These are phyloP conservation scores for Cottus gobio DNA, from an alignment of 2,113 vertebrate species.

Conservation along the genomic window DNA sequence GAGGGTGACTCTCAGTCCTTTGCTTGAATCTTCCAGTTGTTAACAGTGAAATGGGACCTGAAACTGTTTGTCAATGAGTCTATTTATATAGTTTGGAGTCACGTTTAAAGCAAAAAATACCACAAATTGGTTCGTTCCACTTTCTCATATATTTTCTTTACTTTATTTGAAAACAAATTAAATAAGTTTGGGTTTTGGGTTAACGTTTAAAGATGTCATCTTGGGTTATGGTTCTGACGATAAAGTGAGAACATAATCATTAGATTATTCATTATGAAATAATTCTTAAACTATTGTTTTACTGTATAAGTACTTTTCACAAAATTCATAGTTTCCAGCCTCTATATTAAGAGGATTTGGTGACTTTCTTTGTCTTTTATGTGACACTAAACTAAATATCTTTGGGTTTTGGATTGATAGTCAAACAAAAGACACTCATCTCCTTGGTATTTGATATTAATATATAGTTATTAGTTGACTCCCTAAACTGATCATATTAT, in stretches of 20 bases:
- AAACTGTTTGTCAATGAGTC: background rate
- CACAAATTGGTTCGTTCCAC: background rate
- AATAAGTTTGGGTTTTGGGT: background rate
- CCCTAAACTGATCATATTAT: no score
- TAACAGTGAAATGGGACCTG: background rate
- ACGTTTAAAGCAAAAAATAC: no score
- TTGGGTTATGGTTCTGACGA: background rate
- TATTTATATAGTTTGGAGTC: no score
- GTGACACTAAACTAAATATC: background rate
- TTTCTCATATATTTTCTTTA: background rate
- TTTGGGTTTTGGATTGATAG: background rate
- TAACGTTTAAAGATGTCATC: background rate
- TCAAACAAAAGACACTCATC: background rate
- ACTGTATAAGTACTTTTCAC: no score
- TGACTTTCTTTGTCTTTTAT: background rate
- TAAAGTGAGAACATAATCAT: no score
- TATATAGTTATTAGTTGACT: background rate
- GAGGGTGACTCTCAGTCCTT: background rate
- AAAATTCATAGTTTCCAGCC: background rate
- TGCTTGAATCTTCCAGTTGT: background rate
- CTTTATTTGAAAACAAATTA: background rate
- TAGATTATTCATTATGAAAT: no score
- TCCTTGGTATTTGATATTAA: background rate
- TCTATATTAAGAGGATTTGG: background rate
- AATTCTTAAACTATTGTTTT: no score